A percentile compares a stretch with the other conserved stretches of the same genome.
These are phyloP conservation scores for Bungarus multicinctus DNA, from an alignment of 2,113 vertebrate genomes.

Conservation along the genomic window DNA sequence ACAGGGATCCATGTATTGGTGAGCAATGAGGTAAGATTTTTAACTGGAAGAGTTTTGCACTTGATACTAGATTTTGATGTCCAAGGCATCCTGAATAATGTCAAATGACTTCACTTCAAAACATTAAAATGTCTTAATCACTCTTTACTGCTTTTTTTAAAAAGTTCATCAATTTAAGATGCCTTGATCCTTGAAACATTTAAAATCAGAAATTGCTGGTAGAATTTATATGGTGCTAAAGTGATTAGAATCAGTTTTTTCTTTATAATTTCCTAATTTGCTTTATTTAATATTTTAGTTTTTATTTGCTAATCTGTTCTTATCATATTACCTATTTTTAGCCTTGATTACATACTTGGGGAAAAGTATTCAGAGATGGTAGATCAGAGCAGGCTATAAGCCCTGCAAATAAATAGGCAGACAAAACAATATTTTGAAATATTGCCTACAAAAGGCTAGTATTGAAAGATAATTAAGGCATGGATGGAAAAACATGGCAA, in stretches of 20 bases:
- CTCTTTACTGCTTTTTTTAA: neutral
- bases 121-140: neutral
- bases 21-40: constrained; percentile 83
- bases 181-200: neutral
- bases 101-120: neutral
- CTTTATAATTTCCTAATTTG: neutral
- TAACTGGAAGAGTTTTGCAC: neutral
- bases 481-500: neutral
- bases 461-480: neutral
- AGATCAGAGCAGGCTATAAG: neutral
- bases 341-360: neutral
- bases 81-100: neutral
- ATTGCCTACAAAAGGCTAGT: neutral
- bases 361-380: neutral
- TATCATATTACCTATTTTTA: neutral
- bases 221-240: neutral
- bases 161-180: neutral
- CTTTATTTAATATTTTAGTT: neutral
- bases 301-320: neutral
- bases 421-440: neutral
- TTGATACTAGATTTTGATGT: neutral
- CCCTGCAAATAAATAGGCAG: neutral
- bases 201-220: neutral
- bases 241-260: neutral
- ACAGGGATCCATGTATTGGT: constrained; percentile 88